These are phyloP conservation scores for Peromyscus attwateri DNA, from an alignment of 2,797 vertebrate species.

Conservation along the genomic window DNA sequence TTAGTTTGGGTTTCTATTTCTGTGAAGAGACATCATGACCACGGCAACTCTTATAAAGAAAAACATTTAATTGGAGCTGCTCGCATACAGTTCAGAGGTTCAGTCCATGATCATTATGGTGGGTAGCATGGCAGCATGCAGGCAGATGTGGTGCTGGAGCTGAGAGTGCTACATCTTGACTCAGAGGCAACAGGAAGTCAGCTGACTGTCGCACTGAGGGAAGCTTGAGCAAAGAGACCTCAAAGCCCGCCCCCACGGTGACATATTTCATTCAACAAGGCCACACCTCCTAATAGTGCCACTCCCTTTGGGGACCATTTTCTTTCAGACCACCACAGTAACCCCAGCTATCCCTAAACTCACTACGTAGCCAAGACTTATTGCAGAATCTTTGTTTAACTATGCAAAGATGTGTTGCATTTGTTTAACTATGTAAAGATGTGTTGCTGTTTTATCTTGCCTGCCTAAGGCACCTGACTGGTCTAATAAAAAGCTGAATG, in stretches of 20 bases:
- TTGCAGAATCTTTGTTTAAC: neutral
- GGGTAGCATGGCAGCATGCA: neutral
- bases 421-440: neutral
- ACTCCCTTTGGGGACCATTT: neutral
- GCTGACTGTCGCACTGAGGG: neutral
- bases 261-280: neutral
- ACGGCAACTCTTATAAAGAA: neutral
- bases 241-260: neutral
- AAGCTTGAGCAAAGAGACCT: neutral
- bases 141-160: neutral
- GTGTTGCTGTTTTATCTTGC: neutral
- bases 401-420: neutral
- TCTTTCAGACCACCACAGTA: neutral
- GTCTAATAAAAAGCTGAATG: neutral
- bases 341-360: neutral
- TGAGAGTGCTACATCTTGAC: neutral
- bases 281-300: neutral
- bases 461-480: neutral
- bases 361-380: neutral
- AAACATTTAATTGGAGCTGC: neutral
- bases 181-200: neutral
- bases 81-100: neutral
- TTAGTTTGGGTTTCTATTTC: neutral
- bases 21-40: neutral
- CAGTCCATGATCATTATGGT: neutral